Percentiles rank a stretch among this genome's conserved stretches.
Conservation (phyloP, 2,113 vertebrate species). For the Coptodon bakossiorum region DNA sequence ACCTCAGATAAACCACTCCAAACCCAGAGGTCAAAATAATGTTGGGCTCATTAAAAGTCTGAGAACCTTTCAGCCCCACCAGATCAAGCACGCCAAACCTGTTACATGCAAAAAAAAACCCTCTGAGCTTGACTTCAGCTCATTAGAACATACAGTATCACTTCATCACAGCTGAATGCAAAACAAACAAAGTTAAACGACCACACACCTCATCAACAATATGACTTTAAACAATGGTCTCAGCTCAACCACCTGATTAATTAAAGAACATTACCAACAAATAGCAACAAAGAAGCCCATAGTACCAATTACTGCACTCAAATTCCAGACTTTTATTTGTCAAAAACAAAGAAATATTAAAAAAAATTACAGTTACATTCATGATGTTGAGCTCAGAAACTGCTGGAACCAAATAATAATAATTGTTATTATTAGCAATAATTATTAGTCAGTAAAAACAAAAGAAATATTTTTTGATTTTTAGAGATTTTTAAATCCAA, state of each 20-base stretch:
- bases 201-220: constrained; percentile 32
- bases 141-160: constrained; percentile 23
- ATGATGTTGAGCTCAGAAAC: neutral
- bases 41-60: constrained; percentile 6
- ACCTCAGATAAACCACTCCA: neutral
- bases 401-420: neutral
- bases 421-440: neutral
- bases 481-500: fast-evolving
- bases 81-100: constrained; percentile 6
- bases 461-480: fast-evolving
- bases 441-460: neutral
- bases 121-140: neutral
- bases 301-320: fast-evolving
- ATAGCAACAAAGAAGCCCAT: neutral
- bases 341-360: neutral
- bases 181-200: constrained; percentile 28
- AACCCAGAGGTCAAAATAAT: neutral
- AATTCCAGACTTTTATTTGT: neutral
- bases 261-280: neutral
- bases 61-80: neutral
- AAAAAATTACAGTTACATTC: neutral
- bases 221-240: neutral
- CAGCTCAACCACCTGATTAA: neutral
- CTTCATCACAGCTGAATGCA: constrained; percentile 14
- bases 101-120: neutral